Percentiles rank a stretch among this genome's conserved stretches.
phyloP scores from a whole-genome alignment of 2,797 vertebrate genomes.

The Thalassophryne amazonica region DNA sequence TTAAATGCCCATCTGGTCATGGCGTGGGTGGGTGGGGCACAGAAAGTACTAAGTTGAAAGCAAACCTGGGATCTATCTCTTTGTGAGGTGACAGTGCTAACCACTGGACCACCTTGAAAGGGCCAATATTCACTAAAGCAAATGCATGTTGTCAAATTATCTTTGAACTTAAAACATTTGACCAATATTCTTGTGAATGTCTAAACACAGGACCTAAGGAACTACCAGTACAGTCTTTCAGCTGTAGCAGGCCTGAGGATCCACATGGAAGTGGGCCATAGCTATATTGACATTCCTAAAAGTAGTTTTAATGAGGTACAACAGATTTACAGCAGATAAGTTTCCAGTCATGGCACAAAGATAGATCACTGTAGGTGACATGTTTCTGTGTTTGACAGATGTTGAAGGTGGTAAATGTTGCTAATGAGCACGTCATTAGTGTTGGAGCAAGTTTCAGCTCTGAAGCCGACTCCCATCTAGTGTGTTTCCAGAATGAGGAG shows the following conservation, averaged over 20 bases:
- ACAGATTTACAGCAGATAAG: neutral
- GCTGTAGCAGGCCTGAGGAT: constrained; percentile 87
- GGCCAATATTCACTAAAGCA: neutral
- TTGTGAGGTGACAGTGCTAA: too few relatives aligned
- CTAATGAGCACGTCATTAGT: constrained; percentile 94
- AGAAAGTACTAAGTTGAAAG: too few relatives aligned
- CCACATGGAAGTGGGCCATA: constrained; percentile 96
- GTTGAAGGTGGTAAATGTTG: constrained; percentile 86
- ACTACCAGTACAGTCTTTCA: constrained; percentile 92
- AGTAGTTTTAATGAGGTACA: constrained; percentile 86
- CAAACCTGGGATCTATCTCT: too few relatives aligned
- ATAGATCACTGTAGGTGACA: neutral
- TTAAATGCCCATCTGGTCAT: too few relatives aligned
- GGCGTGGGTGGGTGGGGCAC: too few relatives aligned
- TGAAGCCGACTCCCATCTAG: constrained; percentile 92
- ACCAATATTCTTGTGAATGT: too few relatives aligned
- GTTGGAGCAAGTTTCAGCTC: constrained; percentile 88
- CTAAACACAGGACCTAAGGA: constrained; percentile 87
- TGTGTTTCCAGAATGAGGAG: constrained; percentile 89
- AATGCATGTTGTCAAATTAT: neutral
- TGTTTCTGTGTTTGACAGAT: constrained; percentile 71
- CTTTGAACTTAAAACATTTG: too few relatives aligned
- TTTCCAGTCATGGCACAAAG: neutral
- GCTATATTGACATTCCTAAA: constrained; percentile 91
- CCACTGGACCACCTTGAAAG: neutral